Conservation (phyloP, 1,140 invertebrate species). For the Carcinoscorpius rotundicauda region DNA sequence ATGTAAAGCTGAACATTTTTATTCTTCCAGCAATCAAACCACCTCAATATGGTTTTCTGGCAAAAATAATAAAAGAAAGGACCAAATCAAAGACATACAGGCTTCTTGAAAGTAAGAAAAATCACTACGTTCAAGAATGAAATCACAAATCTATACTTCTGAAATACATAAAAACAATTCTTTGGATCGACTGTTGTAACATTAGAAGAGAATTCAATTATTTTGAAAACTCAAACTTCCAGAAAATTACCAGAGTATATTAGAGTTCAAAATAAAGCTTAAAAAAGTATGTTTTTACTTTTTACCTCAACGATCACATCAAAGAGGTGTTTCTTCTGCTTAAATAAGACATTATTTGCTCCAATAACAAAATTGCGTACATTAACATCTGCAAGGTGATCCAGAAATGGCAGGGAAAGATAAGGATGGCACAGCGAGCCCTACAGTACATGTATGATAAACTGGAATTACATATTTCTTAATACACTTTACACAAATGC, state of each 20-base stretch:
- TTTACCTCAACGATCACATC: conserved; percentile 81
- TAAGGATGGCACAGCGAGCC: conserved; percentile 93
- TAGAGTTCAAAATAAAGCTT: conserved; percentile 2
- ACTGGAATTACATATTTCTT: background rate
- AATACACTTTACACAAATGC: background rate
- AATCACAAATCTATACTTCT: no score
- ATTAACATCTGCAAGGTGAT: conserved; percentile 73
- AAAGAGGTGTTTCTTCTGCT: conserved; percentile 82
- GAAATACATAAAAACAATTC: no score
- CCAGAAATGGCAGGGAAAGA: conserved; percentile 87
- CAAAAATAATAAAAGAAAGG: no score
- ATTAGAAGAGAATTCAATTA: no score
- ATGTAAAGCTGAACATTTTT: no score
- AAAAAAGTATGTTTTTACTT: conserved; percentile 34
- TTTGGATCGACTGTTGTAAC: no score
- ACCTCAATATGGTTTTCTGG: no score
- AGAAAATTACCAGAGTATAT: background rate
- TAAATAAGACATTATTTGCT: conserved; percentile 93
- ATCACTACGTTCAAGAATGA: no score
- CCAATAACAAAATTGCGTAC: conserved; percentile 88
- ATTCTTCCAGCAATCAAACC: no score
- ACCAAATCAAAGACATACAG: no score
- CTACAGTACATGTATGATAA: conserved; percentile 30
- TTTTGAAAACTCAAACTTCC: no score
- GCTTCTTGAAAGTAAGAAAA: no score